Evolutionary conservation across 2,797 vertebrate species (phyloP).

Genomic region (Gambelia wislizenii): DNA sequence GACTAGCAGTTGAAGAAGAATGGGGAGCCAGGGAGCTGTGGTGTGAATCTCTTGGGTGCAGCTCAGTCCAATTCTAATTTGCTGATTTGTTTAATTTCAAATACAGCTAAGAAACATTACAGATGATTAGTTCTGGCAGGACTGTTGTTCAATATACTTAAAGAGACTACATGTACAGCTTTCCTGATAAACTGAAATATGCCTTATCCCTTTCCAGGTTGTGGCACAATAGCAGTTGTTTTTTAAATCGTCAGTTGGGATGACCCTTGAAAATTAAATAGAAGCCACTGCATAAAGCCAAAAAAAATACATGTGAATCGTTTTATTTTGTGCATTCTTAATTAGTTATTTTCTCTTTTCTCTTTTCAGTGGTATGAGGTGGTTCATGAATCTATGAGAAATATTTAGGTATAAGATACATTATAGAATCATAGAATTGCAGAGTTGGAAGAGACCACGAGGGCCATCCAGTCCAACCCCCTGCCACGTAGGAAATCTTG

Average conservation of each 20-base stretch:
- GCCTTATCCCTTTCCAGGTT: conserved; percentile 67
- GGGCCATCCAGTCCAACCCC: too few species aligned
- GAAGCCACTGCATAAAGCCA: conserved; percentile 67
- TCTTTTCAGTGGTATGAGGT: conserved; percentile 33
- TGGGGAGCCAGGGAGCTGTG: not conserved
- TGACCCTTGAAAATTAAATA: conserved; percentile 75
- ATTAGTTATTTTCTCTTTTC: conserved; percentile 60
- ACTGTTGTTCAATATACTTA: conserved; percentile 60
- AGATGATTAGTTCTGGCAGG: conserved; percentile 67
- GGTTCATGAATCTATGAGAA: conserved; percentile 43
- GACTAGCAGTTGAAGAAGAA: conserved; percentile 36
- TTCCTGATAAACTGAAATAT: conserved; percentile 67
- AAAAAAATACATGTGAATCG: conserved; percentile 63
- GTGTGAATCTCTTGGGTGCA: conserved; percentile 59
- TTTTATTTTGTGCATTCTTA: conserved; percentile 62
- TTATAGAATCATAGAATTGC: too few species aligned
- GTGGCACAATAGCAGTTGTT: conserved; percentile 62
- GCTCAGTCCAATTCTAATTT: conserved; percentile 57
- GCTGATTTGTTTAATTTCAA: conserved; percentile 70
- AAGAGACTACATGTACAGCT: conserved; percentile 57
- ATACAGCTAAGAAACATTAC: conserved; percentile 61
- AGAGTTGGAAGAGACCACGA: too few species aligned
- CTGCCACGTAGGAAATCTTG: too few species aligned
- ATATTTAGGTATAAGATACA: conserved; percentile 17
- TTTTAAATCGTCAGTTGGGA: conserved; percentile 72